A percentile compares a stretch with the other conserved stretches of the same genome.
phyloP scores from a whole-genome alignment of 2,888 invertebrate genomes.

The Caenorhabditis wallacei region DNA sequence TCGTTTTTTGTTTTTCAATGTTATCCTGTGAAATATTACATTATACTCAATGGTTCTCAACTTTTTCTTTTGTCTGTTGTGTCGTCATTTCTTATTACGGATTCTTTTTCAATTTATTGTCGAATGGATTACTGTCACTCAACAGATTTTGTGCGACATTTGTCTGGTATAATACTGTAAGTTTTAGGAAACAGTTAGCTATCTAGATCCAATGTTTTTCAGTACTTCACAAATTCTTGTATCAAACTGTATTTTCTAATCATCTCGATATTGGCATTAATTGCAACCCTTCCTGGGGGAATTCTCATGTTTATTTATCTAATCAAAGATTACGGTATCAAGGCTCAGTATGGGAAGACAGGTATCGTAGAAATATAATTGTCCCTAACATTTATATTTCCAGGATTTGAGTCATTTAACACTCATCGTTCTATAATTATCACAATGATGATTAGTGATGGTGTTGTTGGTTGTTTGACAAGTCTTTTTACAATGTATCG shows the following conservation, averaged over 20 bases:
- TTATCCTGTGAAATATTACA: slow-evolving; percentile 27
- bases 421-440: slow-evolving; percentile 34
- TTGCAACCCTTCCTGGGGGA: slow-evolving; percentile 34
- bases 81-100: slow-evolving; percentile 38
- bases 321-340: slow-evolving; percentile 25
- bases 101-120: slow-evolving; percentile 47
- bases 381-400: too few species aligned
- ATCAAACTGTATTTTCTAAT: slow-evolving; percentile 39
- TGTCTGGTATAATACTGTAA: slow-evolving; percentile 44
- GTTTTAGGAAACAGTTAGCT: background rate
- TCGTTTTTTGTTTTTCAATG: slow-evolving; percentile 18
- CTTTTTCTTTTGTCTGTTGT: slow-evolving; percentile 15
- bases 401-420: slow-evolving; percentile 34
- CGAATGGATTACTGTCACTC: slow-evolving; percentile 27
- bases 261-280: background rate
- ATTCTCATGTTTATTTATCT: slow-evolving; percentile 30
- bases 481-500: slow-evolving; percentile 36
- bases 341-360: slow-evolving; percentile 18
- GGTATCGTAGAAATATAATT: too few species aligned
- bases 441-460: slow-evolving; percentile 34
- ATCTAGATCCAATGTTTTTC: background rate
- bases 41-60: slow-evolving; percentile 1
- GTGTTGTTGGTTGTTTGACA: slow-evolving; percentile 5
- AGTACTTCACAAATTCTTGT: slow-evolving; percentile 33
- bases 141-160: slow-evolving; percentile 45